phyloP scores from a whole-genome alignment of 2,113 vertebrate genomes.

The Stegastes partitus region DNA sequence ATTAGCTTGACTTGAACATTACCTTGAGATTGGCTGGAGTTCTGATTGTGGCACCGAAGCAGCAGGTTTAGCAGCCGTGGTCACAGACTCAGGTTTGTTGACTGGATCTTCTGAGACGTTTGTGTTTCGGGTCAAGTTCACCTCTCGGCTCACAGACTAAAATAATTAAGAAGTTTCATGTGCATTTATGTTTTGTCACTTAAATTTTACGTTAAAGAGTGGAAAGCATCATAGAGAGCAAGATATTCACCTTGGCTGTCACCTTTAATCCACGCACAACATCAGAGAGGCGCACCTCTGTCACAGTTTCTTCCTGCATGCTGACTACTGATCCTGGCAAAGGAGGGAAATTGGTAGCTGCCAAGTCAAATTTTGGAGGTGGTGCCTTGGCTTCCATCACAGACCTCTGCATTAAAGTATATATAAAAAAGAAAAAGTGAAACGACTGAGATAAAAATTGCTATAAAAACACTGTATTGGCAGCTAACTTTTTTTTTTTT shows the following conservation, averaged over 20 bases:
- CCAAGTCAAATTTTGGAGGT: slow-evolving; percentile 94
- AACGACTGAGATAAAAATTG: neutral
- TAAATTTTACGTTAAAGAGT: neutral
- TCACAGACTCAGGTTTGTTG: slow-evolving; percentile 68
- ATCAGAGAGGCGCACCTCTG: slow-evolving; percentile 94
- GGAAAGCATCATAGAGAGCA: neutral
- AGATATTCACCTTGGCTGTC: slow-evolving; percentile 88
- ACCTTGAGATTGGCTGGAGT: slow-evolving; percentile 69
- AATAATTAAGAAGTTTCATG: neutral
- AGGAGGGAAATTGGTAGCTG: slow-evolving; percentile 95
- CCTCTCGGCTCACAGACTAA: slow-evolving; percentile 60
- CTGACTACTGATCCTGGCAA: slow-evolving; percentile 92
- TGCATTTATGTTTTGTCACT: neutral
- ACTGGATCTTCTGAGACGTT: slow-evolving; percentile 78
- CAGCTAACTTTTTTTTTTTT: neutral
- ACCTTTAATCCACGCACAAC: slow-evolving; percentile 91
- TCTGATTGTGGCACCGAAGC: slow-evolving; percentile 18
- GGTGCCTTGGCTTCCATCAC: slow-evolving; percentile 87
- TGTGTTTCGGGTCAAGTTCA: slow-evolving; percentile 77
- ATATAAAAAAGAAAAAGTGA: neutral
- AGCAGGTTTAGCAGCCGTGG: slow-evolving; percentile 44
- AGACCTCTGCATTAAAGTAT: slow-evolving; percentile 84
- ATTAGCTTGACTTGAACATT: neutral
- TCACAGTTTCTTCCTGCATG: slow-evolving; percentile 85
- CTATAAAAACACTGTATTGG: neutral